Evolutionary conservation across 2,888 invertebrate genomes (phyloP).

Genomic region (Ophonus ardosiacus): DNA sequence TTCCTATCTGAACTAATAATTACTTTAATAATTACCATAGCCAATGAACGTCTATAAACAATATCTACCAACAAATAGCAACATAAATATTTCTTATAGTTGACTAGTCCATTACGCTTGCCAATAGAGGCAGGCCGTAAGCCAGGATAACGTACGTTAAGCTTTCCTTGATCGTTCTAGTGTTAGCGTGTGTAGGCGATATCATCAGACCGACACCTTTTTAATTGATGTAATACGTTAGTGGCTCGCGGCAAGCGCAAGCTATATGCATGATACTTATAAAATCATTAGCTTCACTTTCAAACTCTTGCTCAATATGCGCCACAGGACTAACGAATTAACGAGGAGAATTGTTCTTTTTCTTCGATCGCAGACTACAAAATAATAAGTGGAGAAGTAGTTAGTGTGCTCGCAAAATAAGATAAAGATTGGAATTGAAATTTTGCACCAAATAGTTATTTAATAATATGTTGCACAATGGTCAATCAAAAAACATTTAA

Average conservation of each 20-base stretch:
- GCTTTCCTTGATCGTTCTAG: slow-evolving; percentile 23
- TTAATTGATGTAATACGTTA: slow-evolving; percentile 56
- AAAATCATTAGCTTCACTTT: slow-evolving; percentile 50
- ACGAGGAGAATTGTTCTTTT: background rate
- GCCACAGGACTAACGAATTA: slow-evolving; percentile 8
- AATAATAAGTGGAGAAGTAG: background rate
- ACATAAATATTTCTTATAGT: slow-evolving; percentile 26
- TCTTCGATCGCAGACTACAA: background rate
- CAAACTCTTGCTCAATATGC: slow-evolving; percentile 24
- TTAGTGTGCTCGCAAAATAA: no score
- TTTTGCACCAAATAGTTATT: no score
- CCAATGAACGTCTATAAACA: slow-evolving; percentile 39
- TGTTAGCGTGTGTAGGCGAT: slow-evolving; percentile 36
- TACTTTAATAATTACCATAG: slow-evolving; percentile 11
- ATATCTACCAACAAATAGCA: slow-evolving; percentile 32
- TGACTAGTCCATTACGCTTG: slow-evolving; percentile 28
- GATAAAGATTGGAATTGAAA: no score
- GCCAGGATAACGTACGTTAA: slow-evolving; percentile 32
- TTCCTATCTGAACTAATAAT: background rate
- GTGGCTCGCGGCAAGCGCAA: slow-evolving; percentile 12
- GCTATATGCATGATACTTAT: slow-evolving; percentile 41
- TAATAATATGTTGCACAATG: no score
- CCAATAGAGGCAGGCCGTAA: slow-evolving; percentile 15
- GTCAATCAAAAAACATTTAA: no score
- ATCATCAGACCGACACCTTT: slow-evolving; percentile 56